These are phyloP conservation scores for Hemicentrotus pulcherrimus DNA, from an alignment of 35 echinoderm and acorn worm species.

Conservation along the genomic window DNA sequence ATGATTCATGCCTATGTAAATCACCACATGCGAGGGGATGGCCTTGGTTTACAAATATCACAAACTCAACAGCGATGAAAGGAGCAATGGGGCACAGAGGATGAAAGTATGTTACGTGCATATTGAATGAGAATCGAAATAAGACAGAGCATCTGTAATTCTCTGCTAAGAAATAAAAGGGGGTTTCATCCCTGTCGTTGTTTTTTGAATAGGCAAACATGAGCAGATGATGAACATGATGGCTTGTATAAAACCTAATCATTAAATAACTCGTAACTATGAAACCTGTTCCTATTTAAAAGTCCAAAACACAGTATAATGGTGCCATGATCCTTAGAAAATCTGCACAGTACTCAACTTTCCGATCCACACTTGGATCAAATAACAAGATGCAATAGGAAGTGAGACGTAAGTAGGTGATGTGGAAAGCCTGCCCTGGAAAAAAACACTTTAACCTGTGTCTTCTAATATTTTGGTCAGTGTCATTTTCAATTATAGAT, in stretches of 20 bases:
- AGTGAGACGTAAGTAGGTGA: neutral
- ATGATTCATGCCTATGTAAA: constrained; percentile 5
- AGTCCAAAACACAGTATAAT: no score
- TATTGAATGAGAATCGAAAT: no score
- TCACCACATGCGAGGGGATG: neutral
- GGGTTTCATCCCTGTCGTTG: no score
- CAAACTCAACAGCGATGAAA: neutral
- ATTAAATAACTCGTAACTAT: no score
- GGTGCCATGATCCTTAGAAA: neutral
- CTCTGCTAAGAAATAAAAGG: neutral
- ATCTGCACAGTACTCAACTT: neutral
- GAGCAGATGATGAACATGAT: no score
- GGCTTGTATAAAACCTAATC: no score
- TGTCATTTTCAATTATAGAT: neutral
- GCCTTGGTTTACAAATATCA: neutral
- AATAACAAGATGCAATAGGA: neutral
- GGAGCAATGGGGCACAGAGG: neutral
- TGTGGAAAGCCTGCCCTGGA: neutral
- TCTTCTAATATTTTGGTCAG: neutral
- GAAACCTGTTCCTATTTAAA: no score
- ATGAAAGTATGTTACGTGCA: neutral
- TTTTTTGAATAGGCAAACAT: no score
- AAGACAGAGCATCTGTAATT: neutral
- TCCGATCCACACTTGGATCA: neutral
- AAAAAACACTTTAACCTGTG: neutral